Evolutionary conservation across 2,113 vertebrate genomes (phyloP), one percentile per base, ranked within the genome.

Genomic region (Melospiza melodia): DNA sequence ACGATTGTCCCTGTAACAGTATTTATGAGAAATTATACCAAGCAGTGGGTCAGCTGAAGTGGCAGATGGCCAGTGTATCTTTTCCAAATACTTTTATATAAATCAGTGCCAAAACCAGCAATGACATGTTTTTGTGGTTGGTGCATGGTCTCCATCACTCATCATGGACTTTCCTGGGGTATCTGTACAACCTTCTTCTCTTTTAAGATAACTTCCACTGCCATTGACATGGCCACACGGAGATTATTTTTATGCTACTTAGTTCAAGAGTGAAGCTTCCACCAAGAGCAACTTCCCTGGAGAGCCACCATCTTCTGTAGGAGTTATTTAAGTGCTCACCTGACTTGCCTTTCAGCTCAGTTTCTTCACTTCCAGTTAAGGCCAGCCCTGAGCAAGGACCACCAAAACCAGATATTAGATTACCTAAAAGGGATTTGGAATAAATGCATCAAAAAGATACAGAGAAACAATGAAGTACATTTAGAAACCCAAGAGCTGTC

Each of bases 191-290:
- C 3, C 5, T 48, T 25, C 49, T 62, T 54, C 30, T 66, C 23
- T 18, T 48, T 18, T 4, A 10, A 21, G 6, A 17, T n/a, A 20
- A 5, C 27, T 84, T 91, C 66, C 46, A 37, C 68, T 85, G 46
- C 5, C 20, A 16, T 3, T 55, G 73, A 8, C 2, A 1, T 9
- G 25, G 58, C 46, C 61, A 13, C 0, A 2, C 1, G 16, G 71
- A 69, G 62, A 44, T 48, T 88, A n/a, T 83, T 74, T 74, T 63
- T 48, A n/a, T 30, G 37, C 12, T 43, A 18, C 5, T 44, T 65
- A 22, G 54, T 31, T 68, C 57, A 51, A 41, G 28, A 76, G 7
- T 23, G 27, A 92, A 89, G 35, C 27, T 22, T 78, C 39, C 77
- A 73, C 41, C n/a, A 65, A 75, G 41, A 76, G 2, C 24, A 75